A percentile compares a stretch with the other conserved stretches of the same genome.
phyloP scores from a whole-genome alignment of 2,797 vertebrate species.

The Myotis pilosus region DNA sequence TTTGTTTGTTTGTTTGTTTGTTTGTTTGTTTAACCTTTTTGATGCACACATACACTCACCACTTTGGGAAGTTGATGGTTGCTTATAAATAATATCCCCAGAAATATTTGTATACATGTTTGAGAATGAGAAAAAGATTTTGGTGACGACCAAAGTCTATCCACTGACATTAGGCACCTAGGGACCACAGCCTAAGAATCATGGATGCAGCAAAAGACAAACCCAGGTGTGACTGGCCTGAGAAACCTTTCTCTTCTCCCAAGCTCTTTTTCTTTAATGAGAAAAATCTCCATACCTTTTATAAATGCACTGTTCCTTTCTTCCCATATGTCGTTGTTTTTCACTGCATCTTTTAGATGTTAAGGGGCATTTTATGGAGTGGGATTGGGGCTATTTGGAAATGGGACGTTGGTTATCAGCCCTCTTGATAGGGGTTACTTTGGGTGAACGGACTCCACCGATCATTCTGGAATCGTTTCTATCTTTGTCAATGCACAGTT shows the following conservation, averaged over 20 bases:
- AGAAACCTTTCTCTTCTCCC: neutral
- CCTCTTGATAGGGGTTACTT: neutral
- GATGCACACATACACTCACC: neutral
- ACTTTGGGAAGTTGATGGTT: neutral
- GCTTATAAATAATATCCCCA: neutral
- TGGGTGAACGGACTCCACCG: neutral
- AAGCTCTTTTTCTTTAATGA: neutral
- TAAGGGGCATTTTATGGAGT: neutral
- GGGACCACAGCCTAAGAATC: neutral
- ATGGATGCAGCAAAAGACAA: neutral
- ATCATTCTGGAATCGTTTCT: neutral
- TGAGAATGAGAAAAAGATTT: neutral
- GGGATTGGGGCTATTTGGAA: neutral
- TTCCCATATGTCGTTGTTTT: neutral
- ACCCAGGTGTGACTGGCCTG: neutral
- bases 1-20: neutral
- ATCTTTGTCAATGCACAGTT: neutral
- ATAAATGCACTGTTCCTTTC: neutral
- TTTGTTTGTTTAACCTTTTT: neutral
- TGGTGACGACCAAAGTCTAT: neutral
- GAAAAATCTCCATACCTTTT: neutral
- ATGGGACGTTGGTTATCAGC: neutral
- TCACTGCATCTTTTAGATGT: neutral
- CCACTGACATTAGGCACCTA: neutral
- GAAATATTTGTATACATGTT: neutral